Evolutionary conservation across 2,113 vertebrate genomes (phyloP), one percentile per base, ranked within the genome.

Genomic region (Sarotherodon lohbergeri): DNA sequence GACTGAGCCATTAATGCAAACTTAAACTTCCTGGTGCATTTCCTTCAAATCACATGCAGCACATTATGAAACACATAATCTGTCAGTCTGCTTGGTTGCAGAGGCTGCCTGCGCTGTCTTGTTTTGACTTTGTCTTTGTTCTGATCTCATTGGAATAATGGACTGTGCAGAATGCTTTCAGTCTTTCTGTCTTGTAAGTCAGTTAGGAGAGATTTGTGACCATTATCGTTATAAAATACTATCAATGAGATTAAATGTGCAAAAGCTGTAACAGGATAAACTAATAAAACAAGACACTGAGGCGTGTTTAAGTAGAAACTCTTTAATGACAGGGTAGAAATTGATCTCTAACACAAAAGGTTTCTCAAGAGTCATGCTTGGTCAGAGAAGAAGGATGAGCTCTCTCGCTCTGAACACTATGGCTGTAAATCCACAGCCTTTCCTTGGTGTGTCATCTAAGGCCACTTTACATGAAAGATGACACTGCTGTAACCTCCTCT

Each of bases 81-180:
- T 4, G 2, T 57, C 82, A 61, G 22, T 52, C 3, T 81, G 78
- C 24, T 56, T 43, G 57, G 36, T 52, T 76, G 34, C 78, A 32
- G 56, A 10, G 16, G 56, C 76, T 78, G 76, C 50, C 55, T 73
- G 34, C 7, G 16, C 84, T 79, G 81, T 46, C 32, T 46, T 66
- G 12, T 81, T 86, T 90, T 68, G 48, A 86, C 80, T 89, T 50
- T 46, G 39, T 79, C 73, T 57, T 76, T 57, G 71, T 84, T 87
- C 39, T 90, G 89, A 93, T 92, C 48, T 90, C 79, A 88, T 87
- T 88, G 81, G 68, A 85, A 66, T 92, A 90, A 93, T 89, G 81
- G 81, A 92, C 73, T 84, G 76, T 41, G 50, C 39, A 80, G 68
- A 92, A 94, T 41, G 54, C 54, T 76, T 80, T 78, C 27, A 78